Conservation (phyloP, 2,113 vertebrate species). For the Gyps fulvus region DNA sequence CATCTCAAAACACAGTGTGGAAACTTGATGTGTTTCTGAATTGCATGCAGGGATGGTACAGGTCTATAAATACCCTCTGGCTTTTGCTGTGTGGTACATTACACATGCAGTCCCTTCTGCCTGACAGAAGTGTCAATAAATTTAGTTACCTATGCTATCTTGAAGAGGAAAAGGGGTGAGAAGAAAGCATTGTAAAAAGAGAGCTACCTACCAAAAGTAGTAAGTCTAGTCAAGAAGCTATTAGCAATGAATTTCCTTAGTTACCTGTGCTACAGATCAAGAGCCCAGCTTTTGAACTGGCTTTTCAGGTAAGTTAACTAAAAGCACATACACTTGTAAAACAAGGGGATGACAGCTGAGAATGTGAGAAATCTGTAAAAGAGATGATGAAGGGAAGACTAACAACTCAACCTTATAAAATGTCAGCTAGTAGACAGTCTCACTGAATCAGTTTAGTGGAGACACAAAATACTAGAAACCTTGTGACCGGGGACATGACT, state of each 20-base stretch:
- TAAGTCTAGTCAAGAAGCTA: neutral
- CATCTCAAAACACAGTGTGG: neutral
- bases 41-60: neutral
- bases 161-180: neutral
- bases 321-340: neutral
- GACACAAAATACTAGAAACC: neutral
- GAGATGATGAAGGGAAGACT: neutral
- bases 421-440: rapidly evolving
- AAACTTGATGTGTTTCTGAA: neutral
- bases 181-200: neutral
- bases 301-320: neutral
- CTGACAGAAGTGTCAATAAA: neutral
- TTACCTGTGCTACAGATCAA: neutral
- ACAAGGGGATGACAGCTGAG: neutral
- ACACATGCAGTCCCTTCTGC: neutral
- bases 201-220: neutral
- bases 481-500: neutral
- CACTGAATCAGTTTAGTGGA: neutral
- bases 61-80: neutral
- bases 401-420: neutral
- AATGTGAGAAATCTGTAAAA: neutral
- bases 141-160: neutral
- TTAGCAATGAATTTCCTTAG: neutral
- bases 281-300: neutral
- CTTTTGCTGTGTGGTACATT: neutral